phyloP scores from a whole-genome alignment of 2,888 invertebrate species.

The Esperia sulphurella region DNA sequence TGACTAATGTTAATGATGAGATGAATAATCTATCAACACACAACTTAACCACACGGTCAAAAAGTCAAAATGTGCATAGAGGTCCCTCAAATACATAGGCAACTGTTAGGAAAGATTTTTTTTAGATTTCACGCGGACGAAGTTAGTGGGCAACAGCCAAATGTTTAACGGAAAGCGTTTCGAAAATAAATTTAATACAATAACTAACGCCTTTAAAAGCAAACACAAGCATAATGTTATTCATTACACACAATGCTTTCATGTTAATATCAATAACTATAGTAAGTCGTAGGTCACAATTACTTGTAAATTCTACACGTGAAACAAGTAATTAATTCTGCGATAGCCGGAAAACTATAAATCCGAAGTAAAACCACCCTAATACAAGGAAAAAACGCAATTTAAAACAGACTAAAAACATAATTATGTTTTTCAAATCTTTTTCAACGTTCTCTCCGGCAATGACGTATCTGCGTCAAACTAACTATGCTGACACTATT shows the following conservation, averaged over 20 bases:
- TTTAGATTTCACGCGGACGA: neutral
- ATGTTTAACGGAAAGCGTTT: too few species aligned
- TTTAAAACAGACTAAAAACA: neutral
- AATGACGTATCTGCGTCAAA: neutral
- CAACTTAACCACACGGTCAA: too few species aligned
- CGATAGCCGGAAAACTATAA: constrained; percentile 10
- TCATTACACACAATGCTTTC: too few species aligned
- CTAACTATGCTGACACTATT: neutral
- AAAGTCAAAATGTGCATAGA: too few species aligned
- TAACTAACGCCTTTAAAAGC: neutral
- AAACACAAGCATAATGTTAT: too few species aligned
- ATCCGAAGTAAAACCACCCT: constrained; percentile 4
- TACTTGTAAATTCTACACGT: neutral
- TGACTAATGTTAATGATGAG: too few species aligned
- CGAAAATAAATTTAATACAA: neutral
- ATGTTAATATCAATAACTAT: too few species aligned
- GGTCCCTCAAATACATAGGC: too few species aligned
- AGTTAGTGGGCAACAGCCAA: too few species aligned
- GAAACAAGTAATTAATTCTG: too few species aligned
- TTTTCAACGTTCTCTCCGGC: neutral
- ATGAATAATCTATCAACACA: too few species aligned
- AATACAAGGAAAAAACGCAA: too few species aligned
- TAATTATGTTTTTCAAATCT: neutral
- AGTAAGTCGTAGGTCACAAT: neutral
- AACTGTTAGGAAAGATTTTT: neutral